phyloP scores from a whole-genome alignment of 2,797 vertebrate genomes.

The Danio albolineatus region DNA sequence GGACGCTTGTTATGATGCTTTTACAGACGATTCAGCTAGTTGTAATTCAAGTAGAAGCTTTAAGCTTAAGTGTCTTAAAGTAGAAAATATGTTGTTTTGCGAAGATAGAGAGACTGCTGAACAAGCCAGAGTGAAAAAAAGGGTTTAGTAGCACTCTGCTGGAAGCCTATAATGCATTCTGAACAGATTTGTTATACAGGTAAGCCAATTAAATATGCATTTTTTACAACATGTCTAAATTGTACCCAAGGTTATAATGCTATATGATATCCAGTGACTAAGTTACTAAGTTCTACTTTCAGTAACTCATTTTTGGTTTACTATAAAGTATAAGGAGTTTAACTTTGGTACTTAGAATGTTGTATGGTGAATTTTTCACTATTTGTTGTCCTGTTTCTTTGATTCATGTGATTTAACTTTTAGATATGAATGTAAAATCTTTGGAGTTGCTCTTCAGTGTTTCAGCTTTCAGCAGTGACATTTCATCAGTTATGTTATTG shows the following conservation, averaged over 20 bases:
- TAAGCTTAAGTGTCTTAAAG: conserved; percentile 13
- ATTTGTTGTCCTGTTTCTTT: not conserved
- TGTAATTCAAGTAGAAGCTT: conserved; percentile 26
- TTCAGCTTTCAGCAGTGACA: too few species aligned
- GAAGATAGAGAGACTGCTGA: not conserved
- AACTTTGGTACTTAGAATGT: not conserved
- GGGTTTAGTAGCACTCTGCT: not conserved
- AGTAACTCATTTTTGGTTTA: not conserved
- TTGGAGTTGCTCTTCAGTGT: too few species aligned
- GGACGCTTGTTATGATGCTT: conserved; percentile 10
- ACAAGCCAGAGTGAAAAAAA: conserved; percentile 1
- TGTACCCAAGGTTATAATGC: not conserved
- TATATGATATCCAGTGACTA: not conserved
- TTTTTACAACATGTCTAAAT: not conserved
- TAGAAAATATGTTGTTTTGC: not conserved
- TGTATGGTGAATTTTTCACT: not conserved
- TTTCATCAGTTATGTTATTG: too few species aligned
- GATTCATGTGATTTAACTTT: not conserved
- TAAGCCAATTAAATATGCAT: not conserved
- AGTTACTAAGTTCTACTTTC: not conserved
- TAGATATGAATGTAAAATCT: not conserved
- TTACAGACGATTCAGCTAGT: conserved; percentile 13
- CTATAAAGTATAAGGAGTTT: not conserved
- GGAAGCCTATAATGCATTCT: not conserved
- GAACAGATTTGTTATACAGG: not conserved